A percentile compares a stretch with the other conserved stretches of the same genome.
Conservation (phyloP, 2,888 invertebrate species). For the Ochropleura leucogaster region DNA sequence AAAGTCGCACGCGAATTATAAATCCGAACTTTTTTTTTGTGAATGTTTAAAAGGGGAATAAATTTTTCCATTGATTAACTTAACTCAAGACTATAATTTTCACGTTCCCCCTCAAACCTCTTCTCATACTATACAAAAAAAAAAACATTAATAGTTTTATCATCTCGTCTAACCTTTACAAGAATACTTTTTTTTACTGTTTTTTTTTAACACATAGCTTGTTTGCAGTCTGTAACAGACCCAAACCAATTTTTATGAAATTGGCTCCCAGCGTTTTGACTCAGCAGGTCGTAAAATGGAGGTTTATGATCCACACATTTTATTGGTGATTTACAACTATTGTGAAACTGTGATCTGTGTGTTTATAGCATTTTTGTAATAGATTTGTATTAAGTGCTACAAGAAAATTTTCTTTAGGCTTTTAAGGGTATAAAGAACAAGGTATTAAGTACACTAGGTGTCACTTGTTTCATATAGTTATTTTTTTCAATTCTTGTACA, state of each 20-base stretch:
- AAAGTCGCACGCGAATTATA: no score
- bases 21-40: no score
- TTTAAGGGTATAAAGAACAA: no score
- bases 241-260: constrained; percentile 45
- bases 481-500: no score
- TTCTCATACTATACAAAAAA: not conserved
- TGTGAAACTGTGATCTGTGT: constrained; percentile 31
- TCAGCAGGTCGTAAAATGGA: constrained; percentile 57
- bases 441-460: no score
- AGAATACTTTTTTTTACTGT: not conserved
- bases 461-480: no score
- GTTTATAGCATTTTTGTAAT: constrained; percentile 34
- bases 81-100: no score
- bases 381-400: constrained; percentile 8
- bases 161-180: not conserved
- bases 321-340: constrained; percentile 54
- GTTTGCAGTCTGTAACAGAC: constrained; percentile 15
- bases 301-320: constrained; percentile 58
- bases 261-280: constrained; percentile 43
- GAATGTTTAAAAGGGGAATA: no score
- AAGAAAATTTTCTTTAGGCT: not conserved
- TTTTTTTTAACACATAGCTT: constrained; percentile 1
- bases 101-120: no score
- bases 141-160: not conserved
- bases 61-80: no score